These are phyloP conservation scores for Agelastica alni DNA, from an alignment of 2,888 invertebrate species.

Conservation along the genomic window DNA sequence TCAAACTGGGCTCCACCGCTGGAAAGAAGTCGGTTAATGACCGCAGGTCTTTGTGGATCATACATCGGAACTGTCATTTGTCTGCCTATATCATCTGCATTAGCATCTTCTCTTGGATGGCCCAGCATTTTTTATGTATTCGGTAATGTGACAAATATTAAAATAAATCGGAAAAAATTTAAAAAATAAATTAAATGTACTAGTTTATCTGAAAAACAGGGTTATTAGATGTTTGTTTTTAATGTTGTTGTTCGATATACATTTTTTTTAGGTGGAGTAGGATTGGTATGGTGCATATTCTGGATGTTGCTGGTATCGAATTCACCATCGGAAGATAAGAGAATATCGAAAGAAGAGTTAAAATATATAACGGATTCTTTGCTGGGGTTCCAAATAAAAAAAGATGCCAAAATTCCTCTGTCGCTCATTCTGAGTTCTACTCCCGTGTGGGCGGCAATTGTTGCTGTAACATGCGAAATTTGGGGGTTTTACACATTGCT, in stretches of 20 bases:
- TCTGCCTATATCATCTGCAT: constrained; percentile 74
- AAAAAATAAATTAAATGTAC: too few relatives aligned
- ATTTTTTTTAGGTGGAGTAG: constrained; percentile 62
- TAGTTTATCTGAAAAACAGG: too few relatives aligned
- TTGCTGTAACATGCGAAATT: constrained; percentile 85
- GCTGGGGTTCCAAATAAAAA: constrained; percentile 43
- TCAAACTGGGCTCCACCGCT: constrained; percentile 79
- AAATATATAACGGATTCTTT: constrained; percentile 69
- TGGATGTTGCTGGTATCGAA: constrained; percentile 76
- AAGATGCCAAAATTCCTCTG: constrained; percentile 71
- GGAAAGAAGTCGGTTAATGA: constrained; percentile 77
- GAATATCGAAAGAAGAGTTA: constrained; percentile 72
- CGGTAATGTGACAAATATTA: constrained; percentile 16
- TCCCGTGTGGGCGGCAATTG: constrained; percentile 82
- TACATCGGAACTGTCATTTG: constrained; percentile 84
- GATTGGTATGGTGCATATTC: constrained; percentile 70
- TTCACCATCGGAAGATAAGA: constrained; percentile 73
- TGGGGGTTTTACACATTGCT: constrained; percentile 86
- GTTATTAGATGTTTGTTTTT: too few relatives aligned
- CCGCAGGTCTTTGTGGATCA: constrained; percentile 82
- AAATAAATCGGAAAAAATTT: too few relatives aligned
- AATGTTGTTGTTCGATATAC: too few relatives aligned
- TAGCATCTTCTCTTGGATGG: constrained; percentile 77
- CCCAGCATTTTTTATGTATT: constrained; percentile 81
- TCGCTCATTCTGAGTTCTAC: constrained; percentile 71